Base-by-base conservation (phyloP, 1,140 invertebrate genomes). In the Drosophila elegans region DNA sequence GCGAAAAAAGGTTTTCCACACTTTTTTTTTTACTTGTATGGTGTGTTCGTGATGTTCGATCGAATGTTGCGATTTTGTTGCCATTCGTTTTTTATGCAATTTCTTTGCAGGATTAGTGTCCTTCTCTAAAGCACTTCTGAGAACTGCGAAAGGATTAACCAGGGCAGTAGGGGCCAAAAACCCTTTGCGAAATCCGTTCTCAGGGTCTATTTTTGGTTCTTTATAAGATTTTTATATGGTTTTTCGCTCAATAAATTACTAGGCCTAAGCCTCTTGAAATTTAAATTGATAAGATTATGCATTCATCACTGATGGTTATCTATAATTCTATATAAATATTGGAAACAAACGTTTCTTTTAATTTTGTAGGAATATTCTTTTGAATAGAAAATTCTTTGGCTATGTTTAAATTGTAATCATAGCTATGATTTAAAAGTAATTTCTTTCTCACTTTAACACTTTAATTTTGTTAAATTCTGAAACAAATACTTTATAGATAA, bases 51-150 rank as follows among this genome's bases (percentile, higher is more conserved):
- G 83, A 79, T 76, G 66, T 86, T 88, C 71, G 83, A 75, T 79
- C 38, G 61, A 79, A 78, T 82, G 62, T 86, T 88, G 83, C 82
- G 82, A 86, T 86, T 88, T 85, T 73, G 12, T 48, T 27, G 48
- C 55, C 13, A 32, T 45, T 52, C n/a, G 29, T 69, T 86, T 81
- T 68, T 79, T 83, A 76, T 79, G 78, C 66, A 78, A 88, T 72
- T 66, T 78, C 42, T 45, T n/a, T 9, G 11, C 41, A 11, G 49
- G 49, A 49, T 74, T 61, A 73, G 21, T 38, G 34, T 12, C 42
- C 10, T 16, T 44, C 10, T 44, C 10, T 53, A n/a, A 21, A 13
- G 29, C 16, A 21, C 12, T 78, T 81, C 69, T 27, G 36, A 16
- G 71, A 78, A 86, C 27, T 79, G 66, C 45, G 13, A 79, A 86